Evolutionary conservation across 1,140 invertebrate genomes (phyloP), one percentile per base, ranked within the genome.

Genomic region (Drosophila rufa): DNA sequence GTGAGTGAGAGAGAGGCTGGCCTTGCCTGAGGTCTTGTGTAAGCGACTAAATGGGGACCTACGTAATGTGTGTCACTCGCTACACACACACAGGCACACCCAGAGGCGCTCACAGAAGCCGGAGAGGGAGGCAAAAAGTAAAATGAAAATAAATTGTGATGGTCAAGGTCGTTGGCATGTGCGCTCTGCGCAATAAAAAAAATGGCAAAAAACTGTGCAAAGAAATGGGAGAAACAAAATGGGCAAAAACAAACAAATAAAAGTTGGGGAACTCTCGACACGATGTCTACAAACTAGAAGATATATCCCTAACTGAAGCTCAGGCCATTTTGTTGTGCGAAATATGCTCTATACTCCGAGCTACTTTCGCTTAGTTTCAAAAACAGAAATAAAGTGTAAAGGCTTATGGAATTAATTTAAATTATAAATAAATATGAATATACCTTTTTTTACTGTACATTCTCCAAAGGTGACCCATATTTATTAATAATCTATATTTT

Each of bases 81-180:
- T 60, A 30, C 66, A 71, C 60, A 78, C 42, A 65, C 64, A 61
- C 74, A 64, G 47, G 75, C 59, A 74, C 58, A 68, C 59, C 58
- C 42, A 65, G 8, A 64, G 55, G 75, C 59, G 69, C 58, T 68
- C 59, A 62, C 42, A 68, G 8, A 59, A 42, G 57, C 50, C 58
- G 22, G 56, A 85, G 75, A 73, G 66, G 79, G 61, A 74, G 75
- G 67, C 59, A 80, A 75, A 90, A 83, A 87, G 83, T 80, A 86
- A 91, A 91, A 82, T 90, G 85, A 90, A 90, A 90, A 90, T 85
- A 91, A 90, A 90, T 91, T 91, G 89, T 91, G 89, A 91, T 91
- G 89, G 89, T 91, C 89, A 91, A 91, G 89, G 89, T 91, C 89
- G 89, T 89, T 86, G 81, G 79, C 82, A 66, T 75, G 77, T 80